These are phyloP conservation scores for Mormyrus lacerda DNA, from an alignment of 2,113 vertebrate genomes.

Conservation along the genomic window DNA sequence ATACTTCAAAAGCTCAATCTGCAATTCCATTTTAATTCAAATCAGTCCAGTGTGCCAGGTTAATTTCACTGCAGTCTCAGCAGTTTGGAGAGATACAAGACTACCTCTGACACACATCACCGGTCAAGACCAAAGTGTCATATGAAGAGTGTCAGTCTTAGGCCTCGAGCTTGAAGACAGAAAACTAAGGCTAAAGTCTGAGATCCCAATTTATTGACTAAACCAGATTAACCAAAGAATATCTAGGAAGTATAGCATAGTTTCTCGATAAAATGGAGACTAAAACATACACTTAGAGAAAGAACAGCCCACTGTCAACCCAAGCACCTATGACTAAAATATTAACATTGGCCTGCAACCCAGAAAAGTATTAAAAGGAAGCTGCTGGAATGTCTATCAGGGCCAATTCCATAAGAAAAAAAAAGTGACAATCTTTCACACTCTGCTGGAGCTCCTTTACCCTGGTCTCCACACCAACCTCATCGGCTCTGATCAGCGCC, in stretches of 20 bases:
- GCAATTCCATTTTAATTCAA: background rate
- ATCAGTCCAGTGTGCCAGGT: background rate
- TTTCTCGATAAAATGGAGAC: background rate
- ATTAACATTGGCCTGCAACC: background rate
- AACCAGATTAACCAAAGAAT: background rate
- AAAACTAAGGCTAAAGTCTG: background rate
- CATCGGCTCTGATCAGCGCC: background rate
- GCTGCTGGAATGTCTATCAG: background rate
- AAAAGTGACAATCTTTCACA: background rate
- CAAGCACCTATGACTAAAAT: background rate
- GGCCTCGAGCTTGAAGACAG: background rate
- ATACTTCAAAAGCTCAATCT: background rate
- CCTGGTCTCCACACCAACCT: background rate
- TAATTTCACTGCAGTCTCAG: background rate
- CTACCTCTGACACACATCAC: background rate
- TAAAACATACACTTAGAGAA: background rate
- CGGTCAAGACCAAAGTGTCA: background rate
- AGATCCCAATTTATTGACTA: background rate
- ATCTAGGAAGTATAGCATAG: background rate
- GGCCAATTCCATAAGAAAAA: background rate
- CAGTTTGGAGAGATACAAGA: background rate
- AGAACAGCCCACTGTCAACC: background rate
- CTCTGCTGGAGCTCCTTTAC: background rate
- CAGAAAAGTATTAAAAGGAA: background rate
- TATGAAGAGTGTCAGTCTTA: background rate